Evolutionary conservation across 1,140 invertebrate species (phyloP).

Genomic region (Steinernema khuongi): DNA sequence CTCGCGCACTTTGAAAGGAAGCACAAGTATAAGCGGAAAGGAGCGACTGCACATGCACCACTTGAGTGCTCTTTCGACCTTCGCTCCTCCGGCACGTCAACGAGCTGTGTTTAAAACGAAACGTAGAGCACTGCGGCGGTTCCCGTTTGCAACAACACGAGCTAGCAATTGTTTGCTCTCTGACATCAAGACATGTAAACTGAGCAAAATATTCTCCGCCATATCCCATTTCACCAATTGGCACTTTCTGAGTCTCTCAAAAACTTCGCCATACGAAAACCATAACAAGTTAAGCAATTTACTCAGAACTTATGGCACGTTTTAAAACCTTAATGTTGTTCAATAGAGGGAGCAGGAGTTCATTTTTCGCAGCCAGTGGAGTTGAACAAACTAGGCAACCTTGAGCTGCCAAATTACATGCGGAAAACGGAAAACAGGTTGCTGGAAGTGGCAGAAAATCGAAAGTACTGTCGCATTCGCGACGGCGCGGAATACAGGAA

Average conservation of each 20-base stretch:
- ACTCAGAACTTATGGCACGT: no score
- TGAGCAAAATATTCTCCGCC: background rate
- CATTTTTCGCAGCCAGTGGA: background rate
- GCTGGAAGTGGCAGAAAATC: background rate
- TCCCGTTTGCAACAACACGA: background rate
- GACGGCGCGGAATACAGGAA: background rate
- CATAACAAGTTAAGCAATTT: no score
- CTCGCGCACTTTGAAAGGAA: background rate
- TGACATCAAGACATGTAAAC: background rate
- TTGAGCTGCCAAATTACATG: conserved; percentile 10
- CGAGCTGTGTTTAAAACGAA: background rate
- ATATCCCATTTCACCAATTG: background rate
- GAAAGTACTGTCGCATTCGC: background rate
- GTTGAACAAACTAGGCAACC: background rate
- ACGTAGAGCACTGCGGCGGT: background rate
- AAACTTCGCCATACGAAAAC: no score
- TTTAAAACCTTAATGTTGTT: no score
- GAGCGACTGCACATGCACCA: background rate
- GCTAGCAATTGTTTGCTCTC: background rate
- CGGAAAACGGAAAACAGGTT: background rate
- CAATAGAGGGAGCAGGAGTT: no score
- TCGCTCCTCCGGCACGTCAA: background rate
- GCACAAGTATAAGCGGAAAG: background rate
- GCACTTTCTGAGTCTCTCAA: background rate
- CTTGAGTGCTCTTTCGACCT: no score